Base-by-base conservation (phyloP, 2,797 vertebrate genomes). In the Schizopygopsis pylzovi region DNA sequence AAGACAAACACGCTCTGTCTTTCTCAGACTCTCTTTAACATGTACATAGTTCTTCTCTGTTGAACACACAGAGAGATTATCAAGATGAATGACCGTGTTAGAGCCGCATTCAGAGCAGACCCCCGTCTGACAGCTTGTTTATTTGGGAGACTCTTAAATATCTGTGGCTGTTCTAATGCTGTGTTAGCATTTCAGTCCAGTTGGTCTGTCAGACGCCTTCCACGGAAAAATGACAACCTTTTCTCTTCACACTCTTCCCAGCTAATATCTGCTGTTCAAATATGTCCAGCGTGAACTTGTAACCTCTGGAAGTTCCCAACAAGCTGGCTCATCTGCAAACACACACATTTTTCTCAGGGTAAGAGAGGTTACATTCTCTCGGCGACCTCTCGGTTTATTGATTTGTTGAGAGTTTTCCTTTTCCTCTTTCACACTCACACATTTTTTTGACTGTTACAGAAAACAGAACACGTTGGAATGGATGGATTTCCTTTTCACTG, bases 121-220 rank as follows among this genome's bases (percentile, higher is more conserved):
- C 82, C 25, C 71, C 43, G 37, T 80, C 81, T 88, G 87, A 88
- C 89, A 84, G 87, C 47, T 81, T 90, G 90, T 92, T 92, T 91
- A 88, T 91, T 90, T 91, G 83, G 86, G 28, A 90, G 85, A 89
- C 80, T 89, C 88, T 88, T 88, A 93, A 92, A 93, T 92, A 92
- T 91, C 91, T 91, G 88, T 88, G 81, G 81, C 77, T 82, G 28
- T 65, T 85, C 83, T 77, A 71, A 16, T 72, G 81, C 84, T 88
- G 28, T 87, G 86, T 86, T 90, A 87, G 84, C 73, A 81, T 86
- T 85, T 82, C 86, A 80, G 85, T 88, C 85, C 87, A 88, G 89
- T 90, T 87, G 84, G 83, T 41, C 75, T 71, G 65, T 82, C 82
- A 85, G 86, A 85, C 79, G 49, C 70, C 81, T 79, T 67, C 83